Conservation (phyloP, 2,797 vertebrate genomes). For the Delichon dasypus region DNA sequence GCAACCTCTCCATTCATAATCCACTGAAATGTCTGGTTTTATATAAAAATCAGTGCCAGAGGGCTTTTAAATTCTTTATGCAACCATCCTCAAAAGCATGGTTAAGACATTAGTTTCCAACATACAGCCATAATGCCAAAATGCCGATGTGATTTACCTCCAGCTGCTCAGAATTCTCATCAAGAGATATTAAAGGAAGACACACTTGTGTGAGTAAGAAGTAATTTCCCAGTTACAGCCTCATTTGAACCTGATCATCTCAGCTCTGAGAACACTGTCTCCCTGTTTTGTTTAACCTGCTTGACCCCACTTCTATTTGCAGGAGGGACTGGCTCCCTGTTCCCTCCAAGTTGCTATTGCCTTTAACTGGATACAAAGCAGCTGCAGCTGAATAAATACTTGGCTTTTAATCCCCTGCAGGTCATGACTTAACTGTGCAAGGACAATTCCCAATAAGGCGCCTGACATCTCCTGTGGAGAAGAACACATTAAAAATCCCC, state of each 20-base stretch:
- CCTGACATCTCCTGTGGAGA: neutral
- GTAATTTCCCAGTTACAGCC: neutral
- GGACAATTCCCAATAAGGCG: neutral
- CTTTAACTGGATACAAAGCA: neutral
- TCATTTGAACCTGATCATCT: neutral
- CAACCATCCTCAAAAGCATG: neutral
- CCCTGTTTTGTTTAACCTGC: neutral
- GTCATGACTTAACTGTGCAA: neutral
- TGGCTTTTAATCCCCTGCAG: neutral
- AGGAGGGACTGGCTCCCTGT: neutral
- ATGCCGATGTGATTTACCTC: neutral
- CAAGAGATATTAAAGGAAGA: neutral
- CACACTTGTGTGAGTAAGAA: neutral
- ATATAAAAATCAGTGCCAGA: neutral
- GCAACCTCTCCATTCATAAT: neutral
- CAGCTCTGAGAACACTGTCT: neutral
- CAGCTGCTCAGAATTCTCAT: neutral
- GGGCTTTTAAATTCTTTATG: neutral
- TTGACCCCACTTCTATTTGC: neutral
- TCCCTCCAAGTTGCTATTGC: neutral
- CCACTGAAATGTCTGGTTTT: neutral
- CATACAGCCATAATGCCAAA: neutral
- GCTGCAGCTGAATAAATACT: neutral
- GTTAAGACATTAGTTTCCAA: neutral
- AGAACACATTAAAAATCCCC: neutral